Evolutionary conservation across 2,113 vertebrate species (phyloP), one percentile per base, ranked within the genome.

Genomic region (Antennarius striatus): DNA sequence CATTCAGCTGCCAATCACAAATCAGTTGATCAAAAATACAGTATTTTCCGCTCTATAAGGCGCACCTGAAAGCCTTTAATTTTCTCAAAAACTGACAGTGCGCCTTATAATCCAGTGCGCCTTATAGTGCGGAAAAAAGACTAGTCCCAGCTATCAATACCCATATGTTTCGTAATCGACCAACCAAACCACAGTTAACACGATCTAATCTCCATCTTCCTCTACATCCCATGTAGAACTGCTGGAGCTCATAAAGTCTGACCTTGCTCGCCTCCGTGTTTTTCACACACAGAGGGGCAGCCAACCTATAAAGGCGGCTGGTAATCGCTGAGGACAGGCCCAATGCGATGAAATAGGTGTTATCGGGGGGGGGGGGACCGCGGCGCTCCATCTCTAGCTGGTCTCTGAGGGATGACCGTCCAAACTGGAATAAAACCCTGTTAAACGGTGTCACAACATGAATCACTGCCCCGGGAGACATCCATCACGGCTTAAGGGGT

Each of bases 401-500:
- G 28, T 63, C 77, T 84, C 76, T 95, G 94, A 95, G 94, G 93
- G 94, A 95, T 94, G 93, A 93, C 91, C 92, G 84, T 93, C 91
- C 92, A 93, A 93, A 95, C 94, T 90, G 93, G 94, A 93, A 93
- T 93, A 93, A 93, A 95, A 94, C 91, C 93, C 94, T 91, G 93
- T 94, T 94, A 94, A 95, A 95, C 89, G 91, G 92, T 93, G 93
- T 95, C 94, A 94, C 94, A 93, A 94, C 95, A 95, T 95, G 94
- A 95, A 96, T 96, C 94, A 94, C 93, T 86, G 91, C 83, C 92
- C 91, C 91, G 84, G 89, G 91, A 94, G 93, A 93, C 94, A 96
- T 98, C 94, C 95, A 96, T 98, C 97, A 97, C 91, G 52, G 89
- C 93, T 93, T 93, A 93, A 95, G 93, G 94, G 93, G 94, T 95